Conservation (phyloP, 2,113 vertebrate genomes). For the Tetrax tetrax region DNA sequence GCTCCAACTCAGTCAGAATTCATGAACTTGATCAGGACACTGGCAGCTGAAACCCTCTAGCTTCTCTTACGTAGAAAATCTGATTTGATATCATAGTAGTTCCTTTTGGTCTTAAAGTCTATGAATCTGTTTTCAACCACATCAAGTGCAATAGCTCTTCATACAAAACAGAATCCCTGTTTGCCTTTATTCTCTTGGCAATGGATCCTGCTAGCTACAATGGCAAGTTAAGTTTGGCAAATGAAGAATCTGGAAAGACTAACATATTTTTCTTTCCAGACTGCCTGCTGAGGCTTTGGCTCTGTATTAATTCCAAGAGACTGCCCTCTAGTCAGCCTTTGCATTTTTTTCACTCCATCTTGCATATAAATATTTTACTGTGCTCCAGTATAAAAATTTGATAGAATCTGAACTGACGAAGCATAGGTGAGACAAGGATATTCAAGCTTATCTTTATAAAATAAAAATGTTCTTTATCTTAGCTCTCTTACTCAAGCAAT, state of each 20-base stretch:
- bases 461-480: neutral
- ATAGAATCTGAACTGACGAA: constrained; percentile 11
- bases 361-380: constrained; percentile 47
- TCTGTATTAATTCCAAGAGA: neutral
- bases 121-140: neutral
- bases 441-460: neutral
- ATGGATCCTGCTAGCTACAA: neutral
- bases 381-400: neutral
- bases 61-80: neutral
- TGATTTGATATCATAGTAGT: neutral
- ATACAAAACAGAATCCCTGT: neutral
- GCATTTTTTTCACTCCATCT: neutral
- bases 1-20: neutral
- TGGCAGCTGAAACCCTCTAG: neutral
- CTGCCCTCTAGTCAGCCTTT: neutral
- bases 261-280: neutral
- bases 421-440: neutral
- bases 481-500: neutral
- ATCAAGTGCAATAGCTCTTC: neutral
- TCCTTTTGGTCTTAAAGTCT: neutral
- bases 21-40: neutral
- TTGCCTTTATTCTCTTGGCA: neutral
- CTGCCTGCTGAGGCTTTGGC: neutral
- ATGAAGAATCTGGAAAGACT: neutral
- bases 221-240: neutral